A percentile compares a stretch with the other conserved stretches of the same genome.
Evolutionary conservation across 2,888 invertebrate genomes (phyloP).

Genomic region (Trichacis sp.): DNA sequence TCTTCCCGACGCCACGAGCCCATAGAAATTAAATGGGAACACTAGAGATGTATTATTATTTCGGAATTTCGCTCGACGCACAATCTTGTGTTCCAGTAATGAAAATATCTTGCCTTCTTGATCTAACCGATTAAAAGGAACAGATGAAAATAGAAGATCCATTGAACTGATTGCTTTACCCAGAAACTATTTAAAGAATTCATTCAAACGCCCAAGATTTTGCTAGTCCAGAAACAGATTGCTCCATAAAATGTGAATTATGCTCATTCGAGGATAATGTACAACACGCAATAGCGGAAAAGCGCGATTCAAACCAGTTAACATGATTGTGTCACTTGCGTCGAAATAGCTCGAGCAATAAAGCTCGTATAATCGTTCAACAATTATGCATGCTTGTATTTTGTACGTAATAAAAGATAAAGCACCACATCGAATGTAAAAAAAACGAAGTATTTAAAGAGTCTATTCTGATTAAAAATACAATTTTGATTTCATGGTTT

Average conservation of each 20-base stretch:
- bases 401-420: not conserved
- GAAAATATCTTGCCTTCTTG: too few species aligned
- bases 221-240: conserved; percentile 26
- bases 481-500: too few species aligned
- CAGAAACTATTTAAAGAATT: not conserved
- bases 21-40: conserved; percentile 25
- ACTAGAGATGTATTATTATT: conserved; percentile 7
- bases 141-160: too few species aligned
- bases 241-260: conserved; percentile 28
- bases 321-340: conserved; percentile 24
- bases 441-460: too few species aligned
- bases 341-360: not conserved
- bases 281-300: conserved; percentile 39
- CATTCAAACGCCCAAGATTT: conserved; percentile 22
- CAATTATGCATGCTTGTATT: not conserved
- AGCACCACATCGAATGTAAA: too few species aligned
- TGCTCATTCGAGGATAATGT: conserved; percentile 19
- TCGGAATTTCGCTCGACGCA: not conserved
- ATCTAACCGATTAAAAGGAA: too few species aligned
- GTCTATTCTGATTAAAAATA: too few species aligned
- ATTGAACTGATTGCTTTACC: too few species aligned
- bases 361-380: conserved; percentile 1
- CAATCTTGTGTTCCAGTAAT: too few species aligned
- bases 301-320: conserved; percentile 37
- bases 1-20: conserved; percentile 23